phyloP scores from a whole-genome alignment of 2,888 invertebrate species.

The Euclidia mi region DNA sequence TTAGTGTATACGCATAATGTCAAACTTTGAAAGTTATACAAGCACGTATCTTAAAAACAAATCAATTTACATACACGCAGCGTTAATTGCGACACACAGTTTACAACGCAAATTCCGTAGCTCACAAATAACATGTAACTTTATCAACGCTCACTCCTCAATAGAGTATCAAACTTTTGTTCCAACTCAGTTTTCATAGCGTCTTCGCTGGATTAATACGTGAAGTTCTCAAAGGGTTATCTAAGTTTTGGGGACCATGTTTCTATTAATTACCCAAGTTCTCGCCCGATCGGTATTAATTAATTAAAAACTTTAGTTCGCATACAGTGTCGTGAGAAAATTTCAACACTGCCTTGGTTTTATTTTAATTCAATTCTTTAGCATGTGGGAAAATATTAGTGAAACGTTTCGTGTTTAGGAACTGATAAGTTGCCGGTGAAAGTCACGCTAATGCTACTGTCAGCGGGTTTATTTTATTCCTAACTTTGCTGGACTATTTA shows the following conservation, averaged over 20 bases:
- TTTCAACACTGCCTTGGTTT: slow-evolving; percentile 26
- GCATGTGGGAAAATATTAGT: slow-evolving; percentile 44
- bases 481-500: slow-evolving; percentile 17
- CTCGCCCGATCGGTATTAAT: slow-evolving; percentile 78
- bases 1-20: too few species aligned
- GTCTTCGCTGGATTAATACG: slow-evolving; percentile 81
- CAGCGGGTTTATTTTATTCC: slow-evolving; percentile 36
- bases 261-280: slow-evolving; percentile 87
- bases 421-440: slow-evolving; percentile 43
- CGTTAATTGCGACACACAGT: slow-evolving; percentile 39
- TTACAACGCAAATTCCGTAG: slow-evolving; percentile 36
- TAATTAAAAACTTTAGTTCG: slow-evolving; percentile 76
- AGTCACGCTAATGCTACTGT: slow-evolving; percentile 47
- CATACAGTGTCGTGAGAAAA: slow-evolving; percentile 28
- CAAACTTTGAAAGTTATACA: slow-evolving; percentile 12
- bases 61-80: slow-evolving; percentile 24
- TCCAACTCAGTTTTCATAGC: slow-evolving; percentile 77
- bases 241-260: slow-evolving; percentile 83
- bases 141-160: slow-evolving; percentile 62
- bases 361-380: neutral
- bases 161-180: slow-evolving; percentile 65
- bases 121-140: slow-evolving; percentile 53
- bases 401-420: slow-evolving; percentile 40
- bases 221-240: slow-evolving; percentile 84
- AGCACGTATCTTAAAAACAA: slow-evolving; percentile 18